Base-by-base conservation (phyloP, 2,797 vertebrate species). In the Rhinoraja longicauda region DNA sequence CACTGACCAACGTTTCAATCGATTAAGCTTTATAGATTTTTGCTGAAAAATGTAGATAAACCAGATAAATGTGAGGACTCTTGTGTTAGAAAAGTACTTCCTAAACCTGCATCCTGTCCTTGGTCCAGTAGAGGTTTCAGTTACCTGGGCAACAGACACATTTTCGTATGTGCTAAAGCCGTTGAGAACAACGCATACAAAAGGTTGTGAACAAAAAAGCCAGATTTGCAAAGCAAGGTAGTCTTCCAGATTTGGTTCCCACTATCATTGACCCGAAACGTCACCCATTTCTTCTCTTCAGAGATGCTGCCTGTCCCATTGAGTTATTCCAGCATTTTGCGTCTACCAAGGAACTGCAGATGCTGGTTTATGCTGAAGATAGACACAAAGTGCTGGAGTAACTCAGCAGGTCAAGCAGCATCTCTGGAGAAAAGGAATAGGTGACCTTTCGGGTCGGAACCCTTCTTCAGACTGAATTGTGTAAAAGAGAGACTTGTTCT, bases 141-240 rank as follows among this genome's bases (percentile, higher is more conserved):
- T 62, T 29, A 59, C 53, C 12, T 17, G 59, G 53, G 81, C 59
- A 84, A 84, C 81, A 15, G 24, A 10, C 53, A 12, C 57, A 84
- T 59, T 59, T n/a, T 26, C 10, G 24, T 84, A 84, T 62, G 10
- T n/a, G 26, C 53, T 57, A 62, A 84, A 84, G 53, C 53, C 15
- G 29, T 84, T 84, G 59, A 84, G 57, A 59, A 84, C 59, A 84
- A n/a, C 84, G 24, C 81, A 84, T 81, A n/a, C 57, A 62, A 26
- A 59, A 53, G 26, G 45, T 4, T 10, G 19, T 10, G 26, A 84
- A 59, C 53, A 84, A 84, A 62, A 29, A 13, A 59, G 53, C 84
- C n/a, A 62, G 29, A 84, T 24, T 1, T 15, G 8, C 59, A 81
- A 59, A 59, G 45, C 36, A 29, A 12, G 12, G 15, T 59, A 29